Evolutionary conservation across 1,140 invertebrate genomes (phyloP), one percentile per base, ranked within the genome.

Genomic region (Linepithema humile): DNA sequence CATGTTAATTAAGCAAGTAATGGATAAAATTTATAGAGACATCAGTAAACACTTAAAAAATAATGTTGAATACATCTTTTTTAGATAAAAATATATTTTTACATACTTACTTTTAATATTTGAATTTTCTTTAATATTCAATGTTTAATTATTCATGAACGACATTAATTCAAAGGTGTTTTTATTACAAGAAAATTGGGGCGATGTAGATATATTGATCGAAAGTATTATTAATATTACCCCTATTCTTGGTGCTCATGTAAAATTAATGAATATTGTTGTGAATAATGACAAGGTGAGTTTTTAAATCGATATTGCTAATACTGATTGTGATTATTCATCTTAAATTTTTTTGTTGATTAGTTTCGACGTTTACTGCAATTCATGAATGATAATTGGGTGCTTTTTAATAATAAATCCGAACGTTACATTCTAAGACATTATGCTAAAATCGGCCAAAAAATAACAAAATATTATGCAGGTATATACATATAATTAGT

Each of bases 221-320:
- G 72, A 75, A 62, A 10, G 26, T 35, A 20, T 43, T 20, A 32
- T 48, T 45, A 32, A 0, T 0, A 7, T 45, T n/a, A 35, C 2
- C 5, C 0, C 17, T n/a, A 10, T 48, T 12, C 1, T 64, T 9
- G 57, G 0, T 64, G 2, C 73, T 15, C 23, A 5, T 9, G 10
- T 4, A 17, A 75, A 75, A 29, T 40, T 75, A 20, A 32, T 75
- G 20, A 75, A 75, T 23, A 62, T 75, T 6, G 5, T 48, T 23
- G 12, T 48, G 7, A 43, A 75, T 75, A 75, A 75, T 35, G 6
- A 17, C n/a, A 75, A 75, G 15, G 73, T 75, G 29, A 75, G 57
- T 75, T 74, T 40, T 43, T 0, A 45, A 60, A 57, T 55, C n/a
- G 0, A 29, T 23, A 45, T 67, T 9, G 12, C 2, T 40, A 29